Evolutionary conservation across 2,113 vertebrate species (phyloP).

Genomic region (Isichthys henryi): DNA sequence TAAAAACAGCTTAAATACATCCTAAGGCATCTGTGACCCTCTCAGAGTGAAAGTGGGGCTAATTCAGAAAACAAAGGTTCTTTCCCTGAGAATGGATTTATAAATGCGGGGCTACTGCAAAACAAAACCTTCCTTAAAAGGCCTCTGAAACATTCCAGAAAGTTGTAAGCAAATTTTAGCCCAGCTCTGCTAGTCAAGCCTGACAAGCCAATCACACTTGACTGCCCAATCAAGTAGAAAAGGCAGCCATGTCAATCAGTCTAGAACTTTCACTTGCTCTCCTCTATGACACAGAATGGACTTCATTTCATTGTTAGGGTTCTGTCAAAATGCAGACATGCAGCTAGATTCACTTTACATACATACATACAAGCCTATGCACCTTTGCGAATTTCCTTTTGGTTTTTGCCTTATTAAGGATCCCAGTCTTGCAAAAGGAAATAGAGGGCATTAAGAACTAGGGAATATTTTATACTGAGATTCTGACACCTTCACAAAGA

Average conservation of each 20-base stretch:
- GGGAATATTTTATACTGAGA: background rate
- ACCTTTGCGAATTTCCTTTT: background rate
- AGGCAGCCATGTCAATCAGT: background rate
- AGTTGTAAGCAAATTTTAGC: background rate
- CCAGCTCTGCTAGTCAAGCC: background rate
- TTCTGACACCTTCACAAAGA: background rate
- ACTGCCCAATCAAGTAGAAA: background rate
- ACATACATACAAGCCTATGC: background rate
- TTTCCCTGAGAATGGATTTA: background rate
- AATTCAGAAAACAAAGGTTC: background rate
- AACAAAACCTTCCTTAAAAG: background rate
- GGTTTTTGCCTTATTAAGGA: background rate
- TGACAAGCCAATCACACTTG: background rate
- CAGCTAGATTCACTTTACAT: background rate
- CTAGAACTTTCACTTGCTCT: background rate
- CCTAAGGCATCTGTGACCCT: background rate
- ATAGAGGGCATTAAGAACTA: background rate
- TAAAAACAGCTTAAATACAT: background rate
- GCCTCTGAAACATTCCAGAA: background rate
- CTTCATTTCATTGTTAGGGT: background rate
- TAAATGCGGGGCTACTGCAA: background rate
- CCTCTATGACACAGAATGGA: background rate
- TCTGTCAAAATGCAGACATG: background rate
- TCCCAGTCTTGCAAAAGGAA: background rate
- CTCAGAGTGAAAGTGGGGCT: background rate